Percentiles rank a stretch among this genome's conserved stretches.
Conservation (phyloP, 2,888 invertebrate genomes). For the Dicycla oo region DNA sequence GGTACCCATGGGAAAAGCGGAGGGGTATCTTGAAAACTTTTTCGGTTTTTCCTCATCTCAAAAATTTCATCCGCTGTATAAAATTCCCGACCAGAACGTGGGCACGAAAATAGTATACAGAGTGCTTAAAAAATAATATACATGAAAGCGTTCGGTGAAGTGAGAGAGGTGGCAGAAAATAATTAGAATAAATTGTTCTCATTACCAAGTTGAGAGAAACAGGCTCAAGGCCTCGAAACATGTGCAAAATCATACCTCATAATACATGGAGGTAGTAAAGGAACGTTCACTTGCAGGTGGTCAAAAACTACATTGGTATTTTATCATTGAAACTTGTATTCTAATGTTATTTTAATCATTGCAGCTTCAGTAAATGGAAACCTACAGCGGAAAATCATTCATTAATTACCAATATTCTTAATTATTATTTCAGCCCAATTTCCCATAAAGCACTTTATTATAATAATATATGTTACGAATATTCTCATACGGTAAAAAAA, state of each 20-base stretch:
- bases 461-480: too few relatives aligned
- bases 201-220: constrained; percentile 72
- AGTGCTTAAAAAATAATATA: constrained; percentile 57
- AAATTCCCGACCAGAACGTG: constrained; percentile 1
- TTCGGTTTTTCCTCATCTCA: constrained; percentile 12
- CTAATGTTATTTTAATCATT: not conserved
- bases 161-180: constrained; percentile 65
- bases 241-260: constrained; percentile 71
- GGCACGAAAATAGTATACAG: constrained; percentile 15
- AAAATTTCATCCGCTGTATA: constrained; percentile 4
- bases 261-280: constrained; percentile 65
- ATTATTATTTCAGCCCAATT: not conserved
- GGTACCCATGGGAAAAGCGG: constrained; percentile 1
- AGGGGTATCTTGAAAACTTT: constrained; percentile 18
- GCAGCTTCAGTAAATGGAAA: not conserved
- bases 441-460: not conserved
- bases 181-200: constrained; percentile 76
- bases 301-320: not conserved
- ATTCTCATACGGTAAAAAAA: not conserved
- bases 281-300: constrained; percentile 19
- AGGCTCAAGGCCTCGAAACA: constrained; percentile 62
- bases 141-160: constrained; percentile 63
- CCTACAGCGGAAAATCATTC: not conserved
- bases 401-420: not conserved
- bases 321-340: not conserved